phyloP scores from a whole-genome alignment of 2,113 vertebrate genomes.

The Notothenia rossii region DNA sequence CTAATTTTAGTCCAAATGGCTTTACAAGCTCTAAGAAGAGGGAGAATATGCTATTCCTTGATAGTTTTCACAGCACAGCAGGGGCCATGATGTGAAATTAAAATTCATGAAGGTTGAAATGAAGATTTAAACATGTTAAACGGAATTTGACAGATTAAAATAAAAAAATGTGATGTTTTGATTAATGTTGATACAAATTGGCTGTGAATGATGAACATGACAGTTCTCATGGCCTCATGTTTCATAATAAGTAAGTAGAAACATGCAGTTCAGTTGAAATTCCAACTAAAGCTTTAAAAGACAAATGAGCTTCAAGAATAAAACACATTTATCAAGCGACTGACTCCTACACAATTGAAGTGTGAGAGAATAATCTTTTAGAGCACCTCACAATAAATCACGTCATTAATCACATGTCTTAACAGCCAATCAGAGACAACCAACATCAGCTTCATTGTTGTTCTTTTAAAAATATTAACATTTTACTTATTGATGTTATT shows the following conservation, averaged over 20 bases:
- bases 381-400: not conserved
- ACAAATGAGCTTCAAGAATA: not conserved
- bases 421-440: not conserved
- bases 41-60: slow-evolving; percentile 7
- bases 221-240: not conserved
- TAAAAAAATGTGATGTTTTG: slow-evolving; percentile 33
- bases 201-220: slow-evolving; percentile 31
- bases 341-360: not conserved
- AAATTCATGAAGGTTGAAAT: slow-evolving; percentile 28
- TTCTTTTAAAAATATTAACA: not conserved
- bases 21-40: slow-evolving; percentile 32
- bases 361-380: not conserved
- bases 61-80: slow-evolving; percentile 14
- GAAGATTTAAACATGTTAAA: slow-evolving; percentile 31
- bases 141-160: slow-evolving; percentile 25
- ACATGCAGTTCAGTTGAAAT: slow-evolving; percentile 20
- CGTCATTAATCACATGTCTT: not conserved
- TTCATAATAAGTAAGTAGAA: slow-evolving; percentile 8
- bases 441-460: not conserved
- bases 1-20: slow-evolving; percentile 42
- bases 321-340: not conserved
- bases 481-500: not conserved
- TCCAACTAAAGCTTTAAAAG: slow-evolving; percentile 23
- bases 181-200: slow-evolving; percentile 27
- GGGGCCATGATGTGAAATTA: slow-evolving; percentile 15